Evolutionary conservation across 2,113 vertebrate genomes (phyloP).

Genomic region (Globicephala melas): DNA sequence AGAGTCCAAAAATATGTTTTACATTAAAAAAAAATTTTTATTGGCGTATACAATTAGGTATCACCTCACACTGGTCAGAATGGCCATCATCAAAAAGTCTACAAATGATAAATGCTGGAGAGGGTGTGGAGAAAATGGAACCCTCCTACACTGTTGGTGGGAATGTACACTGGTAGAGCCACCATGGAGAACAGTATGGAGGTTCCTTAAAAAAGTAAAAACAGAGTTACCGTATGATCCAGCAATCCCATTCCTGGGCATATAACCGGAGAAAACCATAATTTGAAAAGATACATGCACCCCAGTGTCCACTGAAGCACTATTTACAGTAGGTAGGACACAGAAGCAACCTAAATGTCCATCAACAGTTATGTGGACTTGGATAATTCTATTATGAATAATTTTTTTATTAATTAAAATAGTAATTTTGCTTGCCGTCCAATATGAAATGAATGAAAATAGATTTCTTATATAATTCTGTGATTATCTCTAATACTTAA

Average conservation of each 20-base stretch:
- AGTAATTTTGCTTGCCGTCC: background rate
- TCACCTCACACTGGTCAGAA: background rate
- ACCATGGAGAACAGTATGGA: background rate
- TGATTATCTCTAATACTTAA: constrained; percentile 36
- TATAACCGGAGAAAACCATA: background rate
- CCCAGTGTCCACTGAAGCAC: background rate
- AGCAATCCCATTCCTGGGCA: background rate
- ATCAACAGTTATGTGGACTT: background rate
- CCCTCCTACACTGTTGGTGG: background rate
- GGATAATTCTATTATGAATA: background rate
- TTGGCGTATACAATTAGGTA: background rate
- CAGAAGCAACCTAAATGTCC: background rate
- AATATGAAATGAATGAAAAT: constrained; percentile 14
- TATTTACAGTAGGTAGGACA: background rate
- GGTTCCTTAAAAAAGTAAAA: background rate
- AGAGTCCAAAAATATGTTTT: background rate
- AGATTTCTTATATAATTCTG: background rate
- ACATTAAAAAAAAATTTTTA: background rate
- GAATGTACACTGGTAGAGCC: background rate
- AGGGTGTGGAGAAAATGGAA: background rate
- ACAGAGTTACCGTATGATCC: background rate
- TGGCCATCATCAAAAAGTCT: background rate
- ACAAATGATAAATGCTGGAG: background rate
- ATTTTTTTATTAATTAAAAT: background rate
- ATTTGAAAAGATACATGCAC: background rate